phyloP scores from a whole-genome alignment of 2,113 vertebrate genomes.

The Siniperca chuatsi region DNA sequence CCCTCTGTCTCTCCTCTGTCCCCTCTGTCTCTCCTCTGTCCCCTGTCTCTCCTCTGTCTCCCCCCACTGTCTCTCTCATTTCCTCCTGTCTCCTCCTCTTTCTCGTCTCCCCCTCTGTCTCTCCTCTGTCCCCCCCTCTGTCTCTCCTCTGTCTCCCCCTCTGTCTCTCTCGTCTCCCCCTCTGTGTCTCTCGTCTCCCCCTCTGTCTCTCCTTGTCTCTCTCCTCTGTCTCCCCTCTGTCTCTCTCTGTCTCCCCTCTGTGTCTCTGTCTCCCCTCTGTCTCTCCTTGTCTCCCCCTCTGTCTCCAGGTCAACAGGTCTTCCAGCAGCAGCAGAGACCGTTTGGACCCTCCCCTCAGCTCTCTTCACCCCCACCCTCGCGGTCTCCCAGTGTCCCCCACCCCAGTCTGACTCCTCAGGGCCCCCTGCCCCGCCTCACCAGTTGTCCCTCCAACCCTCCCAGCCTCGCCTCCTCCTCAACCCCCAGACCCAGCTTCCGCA shows the following conservation, averaged over 20 bases:
- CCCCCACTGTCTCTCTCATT: no score
- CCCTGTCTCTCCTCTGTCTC: no score
- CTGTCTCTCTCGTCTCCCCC: neutral
- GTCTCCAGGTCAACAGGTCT: slow-evolving; percentile 57
- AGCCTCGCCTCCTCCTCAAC: slow-evolving; percentile 84
- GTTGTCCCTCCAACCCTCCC: slow-evolving; percentile 66
- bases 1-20: neutral
- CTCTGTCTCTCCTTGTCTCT: neutral
- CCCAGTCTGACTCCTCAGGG: slow-evolving; percentile 26
- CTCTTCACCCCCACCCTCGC: slow-evolving; percentile 80
- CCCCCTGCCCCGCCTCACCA: neutral
- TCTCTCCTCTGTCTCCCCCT: no score
- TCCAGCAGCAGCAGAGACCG: slow-evolving; percentile 60
- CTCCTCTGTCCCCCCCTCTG: no score
- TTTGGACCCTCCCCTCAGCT: slow-evolving; percentile 27
- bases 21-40: neutral
- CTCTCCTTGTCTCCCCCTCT: neutral
- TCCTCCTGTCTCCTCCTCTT: no score
- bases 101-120: no score
- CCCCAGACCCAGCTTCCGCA: slow-evolving; percentile 56
- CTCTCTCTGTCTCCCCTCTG: no score
- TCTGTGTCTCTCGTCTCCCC: no score
- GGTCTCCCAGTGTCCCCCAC: slow-evolving; percentile 53
- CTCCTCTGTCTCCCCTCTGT: no score
- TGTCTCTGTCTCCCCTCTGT: neutral